Evolutionary conservation across 2,888 invertebrate species (phyloP).

Genomic region (Synergus japonicus): DNA sequence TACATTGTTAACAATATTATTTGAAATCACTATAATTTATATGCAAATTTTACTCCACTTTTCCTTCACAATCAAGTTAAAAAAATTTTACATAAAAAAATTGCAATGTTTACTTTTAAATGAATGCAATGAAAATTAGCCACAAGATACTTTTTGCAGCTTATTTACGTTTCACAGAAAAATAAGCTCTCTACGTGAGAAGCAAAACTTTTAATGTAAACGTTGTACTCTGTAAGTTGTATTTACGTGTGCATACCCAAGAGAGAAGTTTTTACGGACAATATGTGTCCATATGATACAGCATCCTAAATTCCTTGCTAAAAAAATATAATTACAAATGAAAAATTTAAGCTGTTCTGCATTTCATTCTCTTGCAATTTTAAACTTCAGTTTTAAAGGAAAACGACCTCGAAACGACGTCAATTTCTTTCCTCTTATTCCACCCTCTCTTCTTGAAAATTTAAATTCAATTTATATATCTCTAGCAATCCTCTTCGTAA

Average conservation of each 20-base stretch:
- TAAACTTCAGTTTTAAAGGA: constrained; percentile 30
- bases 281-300: too few species aligned
- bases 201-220: not conserved
- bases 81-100: too few species aligned
- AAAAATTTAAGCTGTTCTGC: constrained; percentile 7
- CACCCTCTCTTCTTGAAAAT: constrained; percentile 5
- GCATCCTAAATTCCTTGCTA: not conserved
- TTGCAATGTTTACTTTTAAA: not conserved
- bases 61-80: too few species aligned
- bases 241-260: not conserved
- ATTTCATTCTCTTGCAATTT: constrained; percentile 39
- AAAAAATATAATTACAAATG: not conserved
- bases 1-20: too few species aligned
- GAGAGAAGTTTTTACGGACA: too few species aligned
- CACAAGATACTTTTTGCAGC: not conserved
- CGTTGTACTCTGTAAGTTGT: not conserved
- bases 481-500: not conserved
- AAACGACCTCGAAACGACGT: not conserved
- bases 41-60: too few species aligned
- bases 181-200: not conserved
- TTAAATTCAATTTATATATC: constrained; percentile 37
- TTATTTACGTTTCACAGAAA: not conserved
- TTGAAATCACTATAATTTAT: too few species aligned
- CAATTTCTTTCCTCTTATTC: constrained; percentile 5
- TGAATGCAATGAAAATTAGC: not conserved